These are phyloP conservation scores for Tauraco erythrolophus DNA, from an alignment of 2,113 vertebrate species.

Conservation along the genomic window DNA sequence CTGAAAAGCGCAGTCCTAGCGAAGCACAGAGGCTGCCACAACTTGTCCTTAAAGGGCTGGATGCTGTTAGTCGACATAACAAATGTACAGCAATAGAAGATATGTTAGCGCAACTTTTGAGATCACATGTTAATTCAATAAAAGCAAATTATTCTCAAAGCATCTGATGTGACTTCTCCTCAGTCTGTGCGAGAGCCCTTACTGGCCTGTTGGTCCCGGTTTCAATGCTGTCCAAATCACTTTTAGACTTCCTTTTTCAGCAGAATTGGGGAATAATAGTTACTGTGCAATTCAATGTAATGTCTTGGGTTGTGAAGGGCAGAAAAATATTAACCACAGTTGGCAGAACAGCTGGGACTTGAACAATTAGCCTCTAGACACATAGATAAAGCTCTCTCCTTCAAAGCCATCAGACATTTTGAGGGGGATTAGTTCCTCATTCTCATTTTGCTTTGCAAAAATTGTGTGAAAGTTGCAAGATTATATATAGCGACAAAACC, in stretches of 20 bases:
- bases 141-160: background rate
- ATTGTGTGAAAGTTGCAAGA: slow-evolving; percentile 46
- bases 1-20: background rate
- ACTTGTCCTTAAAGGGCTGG: background rate
- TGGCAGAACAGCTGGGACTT: slow-evolving; percentile 68
- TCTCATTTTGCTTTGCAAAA: slow-evolving; percentile 57
- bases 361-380: slow-evolving; percentile 61
- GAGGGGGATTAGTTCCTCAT: slow-evolving; percentile 14
- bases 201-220: background rate
- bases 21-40: background rate
- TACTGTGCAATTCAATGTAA: background rate
- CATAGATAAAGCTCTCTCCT: slow-evolving; percentile 3
- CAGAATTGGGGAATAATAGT: background rate
- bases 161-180: background rate
- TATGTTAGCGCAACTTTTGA: background rate
- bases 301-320: slow-evolving; percentile 46
- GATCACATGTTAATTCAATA: background rate
- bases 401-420: slow-evolving; percentile 9
- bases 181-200: background rate
- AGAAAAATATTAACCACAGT: slow-evolving; percentile 63
- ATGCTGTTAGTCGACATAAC: background rate
- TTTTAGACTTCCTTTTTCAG: background rate
- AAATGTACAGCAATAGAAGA: background rate
- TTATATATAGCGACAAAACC: slow-evolving; percentile 8
- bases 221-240: background rate